These are phyloP conservation scores for Whitmania pigra DNA, from an alignment of 1,140 invertebrate genomes.

Conservation along the genomic window DNA sequence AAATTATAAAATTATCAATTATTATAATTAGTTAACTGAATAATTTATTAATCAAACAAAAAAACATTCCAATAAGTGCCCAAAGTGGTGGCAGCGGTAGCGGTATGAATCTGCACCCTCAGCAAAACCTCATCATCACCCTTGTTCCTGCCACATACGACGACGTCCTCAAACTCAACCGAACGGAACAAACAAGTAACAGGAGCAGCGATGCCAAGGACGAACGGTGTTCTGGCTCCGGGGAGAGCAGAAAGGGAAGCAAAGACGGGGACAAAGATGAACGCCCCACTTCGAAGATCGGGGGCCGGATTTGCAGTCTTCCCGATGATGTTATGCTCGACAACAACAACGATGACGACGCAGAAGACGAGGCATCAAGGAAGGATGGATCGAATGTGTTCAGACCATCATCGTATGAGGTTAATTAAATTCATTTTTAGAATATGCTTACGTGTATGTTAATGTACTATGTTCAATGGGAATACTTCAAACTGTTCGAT, in stretches of 20 bases:
- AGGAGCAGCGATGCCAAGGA: neutral
- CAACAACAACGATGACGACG: neutral
- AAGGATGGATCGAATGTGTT: too few relatives aligned
- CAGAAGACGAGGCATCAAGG: neutral
- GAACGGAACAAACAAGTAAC: neutral
- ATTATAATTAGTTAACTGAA: neutral
- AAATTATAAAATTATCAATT: neutral
- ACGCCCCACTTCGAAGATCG: neutral
- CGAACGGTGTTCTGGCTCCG: neutral
- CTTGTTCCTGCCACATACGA: neutral
- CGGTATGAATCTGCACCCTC: neutral
- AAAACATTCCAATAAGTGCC: neutral
- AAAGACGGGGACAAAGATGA: neutral
- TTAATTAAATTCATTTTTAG: too few relatives aligned
- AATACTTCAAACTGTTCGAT: too few relatives aligned
- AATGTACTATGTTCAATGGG: too few relatives aligned
- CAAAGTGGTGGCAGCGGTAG: neutral
- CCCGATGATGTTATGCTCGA: neutral
- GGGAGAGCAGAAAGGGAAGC: neutral
- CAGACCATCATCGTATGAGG: too few relatives aligned
- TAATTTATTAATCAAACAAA: neutral
- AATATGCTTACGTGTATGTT: too few relatives aligned
- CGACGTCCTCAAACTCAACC: constrained; percentile 6
- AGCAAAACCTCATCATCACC: constrained; percentile 12
- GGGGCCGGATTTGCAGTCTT: neutral